Percentiles rank a stretch among this genome's conserved stretches.
Conservation (phyloP, 2,113 vertebrate species). For the Panthera leo region DNA sequence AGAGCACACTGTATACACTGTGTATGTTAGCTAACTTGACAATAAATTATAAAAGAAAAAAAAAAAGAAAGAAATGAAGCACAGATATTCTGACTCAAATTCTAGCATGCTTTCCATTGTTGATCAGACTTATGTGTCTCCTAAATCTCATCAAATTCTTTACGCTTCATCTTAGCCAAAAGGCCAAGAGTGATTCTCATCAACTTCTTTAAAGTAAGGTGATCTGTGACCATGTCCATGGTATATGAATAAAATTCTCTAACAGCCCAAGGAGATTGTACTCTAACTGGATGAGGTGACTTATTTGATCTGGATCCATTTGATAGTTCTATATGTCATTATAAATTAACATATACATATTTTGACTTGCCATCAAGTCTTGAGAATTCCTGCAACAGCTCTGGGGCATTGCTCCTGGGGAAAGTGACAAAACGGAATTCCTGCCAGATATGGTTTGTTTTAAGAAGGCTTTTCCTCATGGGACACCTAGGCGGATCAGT, state of each 20-base stretch:
- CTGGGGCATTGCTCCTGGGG: neutral
- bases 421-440: neutral
- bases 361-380: neutral
- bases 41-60: too few species aligned
- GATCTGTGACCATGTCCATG: neutral
- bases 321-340: neutral
- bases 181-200: neutral
- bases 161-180: neutral
- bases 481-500: too few species aligned
- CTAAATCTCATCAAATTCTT: neutral
- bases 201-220: neutral
- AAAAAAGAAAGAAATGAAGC: neutral
- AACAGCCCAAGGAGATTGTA: neutral
- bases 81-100: neutral
- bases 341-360: neutral
- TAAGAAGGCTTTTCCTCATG: neutral
- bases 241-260: neutral
- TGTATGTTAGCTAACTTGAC: too few species aligned
- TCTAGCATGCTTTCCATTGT: neutral
- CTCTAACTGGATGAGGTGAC: neutral
- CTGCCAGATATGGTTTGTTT: neutral
- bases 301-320: neutral
- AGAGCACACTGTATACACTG: too few species aligned
- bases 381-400: neutral
- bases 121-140: neutral